Base-by-base conservation (phyloP, 2,113 vertebrate species). In the Poecile atricapillus region DNA sequence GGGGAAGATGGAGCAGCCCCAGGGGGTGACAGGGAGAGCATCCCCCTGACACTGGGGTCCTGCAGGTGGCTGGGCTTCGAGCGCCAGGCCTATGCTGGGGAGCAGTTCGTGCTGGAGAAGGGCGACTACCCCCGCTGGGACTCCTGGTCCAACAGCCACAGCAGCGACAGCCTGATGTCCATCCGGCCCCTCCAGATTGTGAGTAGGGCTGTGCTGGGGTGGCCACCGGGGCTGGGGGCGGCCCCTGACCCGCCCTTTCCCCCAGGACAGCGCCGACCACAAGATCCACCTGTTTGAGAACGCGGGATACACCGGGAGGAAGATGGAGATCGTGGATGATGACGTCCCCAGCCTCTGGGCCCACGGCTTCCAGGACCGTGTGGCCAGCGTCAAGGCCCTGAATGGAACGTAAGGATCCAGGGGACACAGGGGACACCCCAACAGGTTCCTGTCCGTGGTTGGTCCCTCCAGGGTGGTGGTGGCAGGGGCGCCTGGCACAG, bases 261-360 rank as follows among this genome's bases (percentile, higher is more conserved):
- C 46, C 33, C 93, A 99, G 99, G 99, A 99, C 43, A 94, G 98
- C 22, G 96, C 98, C 0, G 98, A 99, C 24, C 99, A 99, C 97
- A 99, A 98, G 97, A 98, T 99, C 58, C 98, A 99, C 79, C 98
- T 99, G 83, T 99, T 98, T 47, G 99, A 99, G 97, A 99, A 97
- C n/a, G 89, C 76, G 0, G 98, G 98, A 2, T 99, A 98, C 78
- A 94, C 97, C 0, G 99, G 99, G 14, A 91, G 98, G 37, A 99
- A 99, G 98, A 99, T 99, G 98, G 99, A 99, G 96, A 99, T 99
- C 3, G 97, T 99, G 44, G 99, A 99, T 0, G 98, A 99, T 0
- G 99, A 99, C 0, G 98, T 99, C 16, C 99, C 99, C 96, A 99
- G 98, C 97, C 98, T 99, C 83, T 99, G 99, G 99, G 98, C 98